phyloP scores from a whole-genome alignment of 2,888 invertebrate genomes.

The Ashinkailepas kermadecensis region DNA sequence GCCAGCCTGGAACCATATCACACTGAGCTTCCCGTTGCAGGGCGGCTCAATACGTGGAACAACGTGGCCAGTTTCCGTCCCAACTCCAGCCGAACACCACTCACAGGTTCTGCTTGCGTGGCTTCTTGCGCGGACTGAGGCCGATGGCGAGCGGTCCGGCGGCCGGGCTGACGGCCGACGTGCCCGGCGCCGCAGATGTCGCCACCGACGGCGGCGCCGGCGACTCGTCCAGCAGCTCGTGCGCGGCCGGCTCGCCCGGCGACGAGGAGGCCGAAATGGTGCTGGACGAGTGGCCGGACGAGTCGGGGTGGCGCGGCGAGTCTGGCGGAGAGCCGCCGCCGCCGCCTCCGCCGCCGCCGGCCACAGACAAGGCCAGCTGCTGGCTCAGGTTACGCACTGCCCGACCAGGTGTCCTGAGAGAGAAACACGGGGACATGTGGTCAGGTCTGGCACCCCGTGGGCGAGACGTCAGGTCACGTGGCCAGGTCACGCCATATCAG shows the following conservation, averaged over 20 bases:
- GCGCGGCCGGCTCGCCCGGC: constrained; percentile 56
- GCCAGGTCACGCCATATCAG: too few species aligned
- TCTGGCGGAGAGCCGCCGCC: constrained; percentile 29
- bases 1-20: too few species aligned
- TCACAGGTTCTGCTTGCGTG: constrained; percentile 80
- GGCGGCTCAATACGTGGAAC: too few species aligned
- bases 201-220: constrained; percentile 3
- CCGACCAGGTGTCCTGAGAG: constrained; percentile 11
- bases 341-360: constrained; percentile 7
- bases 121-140: constrained; percentile 80
- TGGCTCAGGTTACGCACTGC: neutral
- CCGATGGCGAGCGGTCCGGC: constrained; percentile 36
- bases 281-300: constrained; percentile 53
- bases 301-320: constrained; percentile 41
- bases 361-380: constrained; percentile 15
- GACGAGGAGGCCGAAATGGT: constrained; percentile 81
- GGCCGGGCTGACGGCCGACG: constrained; percentile 7
- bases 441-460: too few species aligned
- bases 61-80: too few species aligned
- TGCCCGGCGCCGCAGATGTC: neutral
- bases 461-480: too few species aligned
- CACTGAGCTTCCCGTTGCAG: too few species aligned
- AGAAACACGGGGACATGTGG: neutral
- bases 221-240: constrained; percentile 38
- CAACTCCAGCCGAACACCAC: constrained; percentile 38